phyloP scores from a whole-genome alignment of 2,797 vertebrate genomes.

The Peromyscus eremicus region DNA sequence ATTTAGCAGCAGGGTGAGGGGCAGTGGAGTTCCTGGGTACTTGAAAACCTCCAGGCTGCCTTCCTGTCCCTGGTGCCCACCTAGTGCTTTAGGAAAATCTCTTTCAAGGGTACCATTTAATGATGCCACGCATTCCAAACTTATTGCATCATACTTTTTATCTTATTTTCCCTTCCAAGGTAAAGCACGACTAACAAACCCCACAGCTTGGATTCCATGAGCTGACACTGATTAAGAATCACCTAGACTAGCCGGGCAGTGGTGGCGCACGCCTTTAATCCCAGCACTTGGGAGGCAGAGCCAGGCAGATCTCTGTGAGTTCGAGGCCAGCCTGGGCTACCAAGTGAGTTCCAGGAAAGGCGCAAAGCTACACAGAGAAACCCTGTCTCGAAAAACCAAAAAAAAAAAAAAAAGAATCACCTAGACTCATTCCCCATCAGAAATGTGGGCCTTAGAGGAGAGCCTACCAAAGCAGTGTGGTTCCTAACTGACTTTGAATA shows the following conservation, averaged over 20 bases:
- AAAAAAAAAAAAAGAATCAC: no score
- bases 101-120: background rate
- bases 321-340: no score
- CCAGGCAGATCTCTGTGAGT: no score
- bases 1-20: background rate
- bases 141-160: background rate
- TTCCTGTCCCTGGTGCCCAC: background rate
- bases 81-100: accelerated
- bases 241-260: no score
- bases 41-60: background rate
- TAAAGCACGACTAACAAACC: background rate
- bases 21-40: background rate
- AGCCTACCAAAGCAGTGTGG: background rate
- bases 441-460: background rate
- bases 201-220: no score
- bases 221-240: background rate
- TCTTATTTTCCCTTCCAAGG: background rate
- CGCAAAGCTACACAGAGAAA: no score
- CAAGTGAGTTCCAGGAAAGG: no score
- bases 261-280: no score
- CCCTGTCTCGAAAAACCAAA: no score
- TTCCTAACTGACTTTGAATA: background rate
- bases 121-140: background rate
- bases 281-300: no score
- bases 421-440: background rate